Evolutionary conservation across 2,888 invertebrate species (phyloP).

Genomic region (Eulithis prunata): DNA sequence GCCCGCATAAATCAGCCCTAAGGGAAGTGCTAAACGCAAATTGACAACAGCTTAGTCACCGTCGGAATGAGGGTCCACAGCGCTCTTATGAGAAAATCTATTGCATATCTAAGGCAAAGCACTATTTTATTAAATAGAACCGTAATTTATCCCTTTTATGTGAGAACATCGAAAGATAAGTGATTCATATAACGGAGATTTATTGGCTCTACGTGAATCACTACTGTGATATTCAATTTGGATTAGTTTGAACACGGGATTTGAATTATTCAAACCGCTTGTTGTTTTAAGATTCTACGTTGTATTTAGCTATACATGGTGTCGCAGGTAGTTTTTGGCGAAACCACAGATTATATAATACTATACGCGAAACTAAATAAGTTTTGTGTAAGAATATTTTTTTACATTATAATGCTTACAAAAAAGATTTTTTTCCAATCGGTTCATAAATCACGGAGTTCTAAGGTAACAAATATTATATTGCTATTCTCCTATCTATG

Average conservation of each 20-base stretch:
- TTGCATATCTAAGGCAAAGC: slow-evolving; percentile 39
- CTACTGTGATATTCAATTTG: slow-evolving; percentile 21
- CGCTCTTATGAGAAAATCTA: slow-evolving; percentile 40
- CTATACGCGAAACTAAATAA: too few species aligned
- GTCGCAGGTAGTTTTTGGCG: too few species aligned
- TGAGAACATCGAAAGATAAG: slow-evolving; percentile 27
- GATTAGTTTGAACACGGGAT: slow-evolving; percentile 20
- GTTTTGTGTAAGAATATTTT: too few species aligned
- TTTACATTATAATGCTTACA: too few species aligned
- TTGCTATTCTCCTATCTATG: too few species aligned
- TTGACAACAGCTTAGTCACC: slow-evolving; percentile 67
- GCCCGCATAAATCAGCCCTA: too few species aligned
- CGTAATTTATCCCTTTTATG: slow-evolving; percentile 29
- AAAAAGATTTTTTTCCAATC: too few species aligned
- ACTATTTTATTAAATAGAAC: slow-evolving; percentile 23
- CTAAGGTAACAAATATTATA: too few species aligned
- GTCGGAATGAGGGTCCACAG: slow-evolving; percentile 34
- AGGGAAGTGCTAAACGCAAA: slow-evolving; percentile 52
- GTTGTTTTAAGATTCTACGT: slow-evolving; percentile 5
- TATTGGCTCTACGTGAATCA: slow-evolving; percentile 28
- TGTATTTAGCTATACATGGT: not conserved
- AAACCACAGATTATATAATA: too few species aligned
- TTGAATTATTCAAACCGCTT: slow-evolving; percentile 10
- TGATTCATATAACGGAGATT: slow-evolving; percentile 27
- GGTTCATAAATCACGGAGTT: too few species aligned